These are phyloP conservation scores for Microcebus ravelobensis DNA, from an alignment of 2,113 vertebrate species.

Conservation along the genomic window DNA sequence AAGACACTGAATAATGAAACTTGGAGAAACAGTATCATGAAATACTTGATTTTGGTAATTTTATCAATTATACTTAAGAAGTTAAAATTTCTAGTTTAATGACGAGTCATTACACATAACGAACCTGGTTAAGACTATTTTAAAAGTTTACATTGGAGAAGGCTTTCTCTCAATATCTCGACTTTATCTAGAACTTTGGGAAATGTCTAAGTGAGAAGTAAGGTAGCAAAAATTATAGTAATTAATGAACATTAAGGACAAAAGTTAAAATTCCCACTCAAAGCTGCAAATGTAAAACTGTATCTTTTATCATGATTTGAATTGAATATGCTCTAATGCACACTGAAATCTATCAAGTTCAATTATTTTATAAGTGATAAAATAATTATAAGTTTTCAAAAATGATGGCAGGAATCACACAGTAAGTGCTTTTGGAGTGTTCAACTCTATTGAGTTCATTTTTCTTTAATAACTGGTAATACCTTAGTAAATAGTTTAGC, in stretches of 20 bases:
- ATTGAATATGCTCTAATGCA: slow-evolving; percentile 69
- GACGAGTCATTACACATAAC: slow-evolving; percentile 7
- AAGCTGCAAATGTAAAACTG: slow-evolving; percentile 56
- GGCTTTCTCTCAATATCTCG: slow-evolving; percentile 29
- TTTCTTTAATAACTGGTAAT: slow-evolving; percentile 38
- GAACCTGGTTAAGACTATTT: slow-evolving; percentile 6
- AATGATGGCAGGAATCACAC: slow-evolving; percentile 65
- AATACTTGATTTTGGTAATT: slow-evolving; percentile 28
- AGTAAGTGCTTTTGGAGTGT: slow-evolving; percentile 62
- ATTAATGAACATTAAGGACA: slow-evolving; percentile 65
- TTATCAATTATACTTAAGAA: slow-evolving; percentile 29
- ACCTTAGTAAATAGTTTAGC: slow-evolving; percentile 42
- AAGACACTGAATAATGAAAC: neutral
- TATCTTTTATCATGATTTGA: slow-evolving; percentile 58
- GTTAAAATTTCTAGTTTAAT: slow-evolving; percentile 35
- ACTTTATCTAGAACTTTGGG: slow-evolving; percentile 55
- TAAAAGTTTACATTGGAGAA: slow-evolving; percentile 25
- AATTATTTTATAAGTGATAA: slow-evolving; percentile 79
- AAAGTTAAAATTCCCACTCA: slow-evolving; percentile 68
- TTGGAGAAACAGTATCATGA: neutral
- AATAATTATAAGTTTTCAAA: slow-evolving; percentile 78
- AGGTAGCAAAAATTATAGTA: slow-evolving; percentile 50
- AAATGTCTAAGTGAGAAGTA: slow-evolving; percentile 52
- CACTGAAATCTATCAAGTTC: slow-evolving; percentile 71
- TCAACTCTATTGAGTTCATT: slow-evolving; percentile 50